Evolutionary conservation across 1,140 invertebrate genomes (phyloP).

Genomic region (Teleopsis dalmanni): DNA sequence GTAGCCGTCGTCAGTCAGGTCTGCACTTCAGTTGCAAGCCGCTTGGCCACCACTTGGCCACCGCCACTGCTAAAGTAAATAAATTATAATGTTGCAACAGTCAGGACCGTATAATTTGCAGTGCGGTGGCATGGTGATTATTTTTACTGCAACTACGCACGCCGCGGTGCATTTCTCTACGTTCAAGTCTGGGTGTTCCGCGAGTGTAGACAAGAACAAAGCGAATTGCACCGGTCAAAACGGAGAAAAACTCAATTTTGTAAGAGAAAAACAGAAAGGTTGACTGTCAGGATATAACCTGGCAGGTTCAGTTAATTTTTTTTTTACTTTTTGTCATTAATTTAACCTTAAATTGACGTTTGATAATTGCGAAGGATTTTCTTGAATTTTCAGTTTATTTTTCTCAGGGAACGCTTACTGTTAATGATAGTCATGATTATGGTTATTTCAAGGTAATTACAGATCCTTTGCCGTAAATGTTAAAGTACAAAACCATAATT

Average conservation of each 20-base stretch:
- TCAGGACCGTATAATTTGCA: no score
- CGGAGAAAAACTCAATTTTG: neutral
- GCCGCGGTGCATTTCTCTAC: no score
- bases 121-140: no score
- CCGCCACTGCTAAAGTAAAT: conserved; percentile 3
- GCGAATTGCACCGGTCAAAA: neutral
- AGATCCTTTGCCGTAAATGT: neutral
- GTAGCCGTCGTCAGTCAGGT: neutral
- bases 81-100: conserved; percentile 12
- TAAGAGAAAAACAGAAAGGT: neutral
- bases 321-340: conserved; percentile 13
- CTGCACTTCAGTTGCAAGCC: conserved; percentile 1
- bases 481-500: neutral
- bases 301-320: no score
- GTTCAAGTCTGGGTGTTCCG: neutral
- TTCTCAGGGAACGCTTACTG: neutral
- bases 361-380: conserved; percentile 16
- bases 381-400: neutral
- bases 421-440: conserved; percentile 1
- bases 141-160: no score
- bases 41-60: conserved; percentile 3
- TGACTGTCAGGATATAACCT: neutral
- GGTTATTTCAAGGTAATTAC: no score
- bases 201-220: conserved; percentile 8
- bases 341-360: conserved; percentile 17